phyloP scores from a whole-genome alignment of 2,113 vertebrate species.

The Hyla sarda region DNA sequence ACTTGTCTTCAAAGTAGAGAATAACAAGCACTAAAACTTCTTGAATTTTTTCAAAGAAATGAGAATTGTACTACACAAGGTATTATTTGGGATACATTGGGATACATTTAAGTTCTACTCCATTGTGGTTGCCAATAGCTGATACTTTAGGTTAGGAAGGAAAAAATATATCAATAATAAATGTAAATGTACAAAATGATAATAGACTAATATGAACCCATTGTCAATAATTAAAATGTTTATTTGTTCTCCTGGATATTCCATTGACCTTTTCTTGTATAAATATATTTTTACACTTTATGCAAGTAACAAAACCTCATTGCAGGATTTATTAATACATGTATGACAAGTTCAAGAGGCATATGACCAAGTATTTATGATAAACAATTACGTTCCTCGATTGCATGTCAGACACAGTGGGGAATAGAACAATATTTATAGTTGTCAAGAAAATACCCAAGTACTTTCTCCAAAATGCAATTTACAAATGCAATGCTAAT shows the following conservation, averaged over 20 bases:
- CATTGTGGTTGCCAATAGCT: not conserved
- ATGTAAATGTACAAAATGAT: not conserved
- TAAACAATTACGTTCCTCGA: conserved; percentile 28
- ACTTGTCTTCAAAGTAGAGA: no score
- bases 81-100: no score
- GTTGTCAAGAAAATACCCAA: conserved; percentile 33
- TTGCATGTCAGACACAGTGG: conserved; percentile 37
- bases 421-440: conserved; percentile 28
- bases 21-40: no score
- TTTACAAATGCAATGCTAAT: conserved; percentile 48
- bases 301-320: conserved; percentile 40
- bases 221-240: conserved; percentile 33
- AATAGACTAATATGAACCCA: conserved; percentile 15
- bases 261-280: conserved; percentile 27
- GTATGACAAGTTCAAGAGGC: conserved; percentile 39
- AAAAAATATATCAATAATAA: not conserved
- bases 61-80: no score
- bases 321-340: conserved; percentile 29
- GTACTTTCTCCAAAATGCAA: conserved; percentile 29
- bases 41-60: no score
- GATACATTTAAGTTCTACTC: no score
- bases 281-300: conserved; percentile 44
- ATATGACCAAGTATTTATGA: conserved; percentile 22
- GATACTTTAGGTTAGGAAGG: not conserved
- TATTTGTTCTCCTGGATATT: conserved; percentile 45